phyloP scores from a whole-genome alignment of 64 coral and sea anemone species.

The Actinia equina region DNA sequence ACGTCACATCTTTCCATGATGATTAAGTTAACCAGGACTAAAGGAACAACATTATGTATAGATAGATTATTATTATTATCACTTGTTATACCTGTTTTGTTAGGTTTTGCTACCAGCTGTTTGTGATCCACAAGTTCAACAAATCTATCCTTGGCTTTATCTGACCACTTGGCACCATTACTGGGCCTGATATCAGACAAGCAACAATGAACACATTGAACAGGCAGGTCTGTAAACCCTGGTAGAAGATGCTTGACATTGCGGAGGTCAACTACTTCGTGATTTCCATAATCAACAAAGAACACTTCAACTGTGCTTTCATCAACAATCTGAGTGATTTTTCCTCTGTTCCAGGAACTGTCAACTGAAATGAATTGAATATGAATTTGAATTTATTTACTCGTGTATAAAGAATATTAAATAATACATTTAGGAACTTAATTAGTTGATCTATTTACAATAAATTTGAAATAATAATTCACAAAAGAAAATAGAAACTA shows the following conservation, averaged over 20 bases:
- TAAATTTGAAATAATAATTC: no score
- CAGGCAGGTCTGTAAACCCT: slow-evolving; percentile 34
- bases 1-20: no score
- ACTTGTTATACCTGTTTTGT: slow-evolving; percentile 16
- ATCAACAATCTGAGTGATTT: slow-evolving; percentile 28
- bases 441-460: no score
- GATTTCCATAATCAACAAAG: slow-evolving; percentile 84
- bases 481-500: no score
- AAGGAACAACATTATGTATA: no score
- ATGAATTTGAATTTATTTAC: no score
- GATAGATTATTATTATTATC: no score
- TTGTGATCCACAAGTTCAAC: slow-evolving; percentile 51
- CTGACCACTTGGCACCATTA: slow-evolving; percentile 45
- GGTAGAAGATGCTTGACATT: slow-evolving; percentile 53
- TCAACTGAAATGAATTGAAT: slow-evolving; percentile 73
- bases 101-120: slow-evolving; percentile 68
- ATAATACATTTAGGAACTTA: no score
- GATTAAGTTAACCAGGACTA: no score
- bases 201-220: slow-evolving; percentile 60
- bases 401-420: no score
- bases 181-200: slow-evolving; percentile 32
- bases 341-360: slow-evolving; percentile 71
- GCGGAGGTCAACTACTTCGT: slow-evolving; percentile 31
- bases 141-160: slow-evolving; percentile 48
- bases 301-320: slow-evolving; percentile 46